These are phyloP conservation scores for Rhegmatorhina hoffmannsi DNA, from an alignment of 2,113 vertebrate species.

Conservation along the genomic window DNA sequence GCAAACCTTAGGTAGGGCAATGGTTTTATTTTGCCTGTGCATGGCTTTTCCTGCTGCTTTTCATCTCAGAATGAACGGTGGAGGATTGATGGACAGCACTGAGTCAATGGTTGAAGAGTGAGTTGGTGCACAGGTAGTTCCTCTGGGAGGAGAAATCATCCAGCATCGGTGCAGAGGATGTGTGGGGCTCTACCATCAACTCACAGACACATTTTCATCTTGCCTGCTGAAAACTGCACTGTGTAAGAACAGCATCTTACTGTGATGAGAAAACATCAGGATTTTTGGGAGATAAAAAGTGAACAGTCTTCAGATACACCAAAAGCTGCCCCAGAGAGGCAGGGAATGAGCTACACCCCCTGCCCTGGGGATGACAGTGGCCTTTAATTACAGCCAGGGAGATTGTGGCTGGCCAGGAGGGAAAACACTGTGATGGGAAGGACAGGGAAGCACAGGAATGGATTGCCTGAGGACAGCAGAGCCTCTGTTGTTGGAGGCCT, in stretches of 20 bases:
- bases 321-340: background rate
- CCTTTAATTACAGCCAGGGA: constrained; percentile 23
- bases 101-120: background rate
- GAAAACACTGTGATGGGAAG: background rate
- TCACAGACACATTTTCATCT: accelerated
- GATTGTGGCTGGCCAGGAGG: background rate
- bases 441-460: background rate
- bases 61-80: background rate
- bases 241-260: background rate
- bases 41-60: background rate
- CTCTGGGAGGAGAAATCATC: background rate
- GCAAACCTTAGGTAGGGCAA: background rate
- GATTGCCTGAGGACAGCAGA: constrained; percentile 18
- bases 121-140: background rate
- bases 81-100: background rate
- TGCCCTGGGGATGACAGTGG: background rate
- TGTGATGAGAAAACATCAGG: background rate
- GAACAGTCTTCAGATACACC: background rate
- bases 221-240: background rate
- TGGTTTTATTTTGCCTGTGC: background rate
- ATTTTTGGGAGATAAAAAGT: background rate
- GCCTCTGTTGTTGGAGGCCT: background rate
- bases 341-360: background rate
- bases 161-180: background rate
- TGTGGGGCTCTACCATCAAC: background rate